These are phyloP conservation scores for Astropecten irregularis DNA, from an alignment of 53 echinoderm and acorn worm species.

Conservation along the genomic window DNA sequence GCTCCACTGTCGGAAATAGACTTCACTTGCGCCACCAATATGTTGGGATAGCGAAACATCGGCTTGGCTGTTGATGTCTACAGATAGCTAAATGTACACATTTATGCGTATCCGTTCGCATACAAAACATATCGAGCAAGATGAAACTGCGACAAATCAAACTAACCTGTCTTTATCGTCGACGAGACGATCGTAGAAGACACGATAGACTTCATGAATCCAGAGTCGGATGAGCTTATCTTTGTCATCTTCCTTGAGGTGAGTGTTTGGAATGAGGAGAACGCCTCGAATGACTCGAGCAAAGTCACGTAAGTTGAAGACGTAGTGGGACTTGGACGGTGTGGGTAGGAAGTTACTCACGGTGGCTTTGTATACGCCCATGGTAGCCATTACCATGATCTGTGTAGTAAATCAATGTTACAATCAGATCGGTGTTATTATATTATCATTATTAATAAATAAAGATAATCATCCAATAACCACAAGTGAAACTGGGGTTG, in stretches of 20 bases:
- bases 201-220: constrained; percentile 98
- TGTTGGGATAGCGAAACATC: too few relatives aligned
- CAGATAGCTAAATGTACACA: too few relatives aligned
- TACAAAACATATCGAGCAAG: too few relatives aligned
- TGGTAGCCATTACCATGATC: constrained; percentile 96
- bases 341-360: constrained; percentile 95
- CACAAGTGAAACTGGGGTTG: too few relatives aligned
- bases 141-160: too few relatives aligned
- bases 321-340: constrained; percentile 98
- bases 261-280: constrained; percentile 79
- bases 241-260: constrained; percentile 91
- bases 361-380: constrained; percentile 96
- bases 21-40: too few relatives aligned
- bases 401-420: constrained; percentile 18
- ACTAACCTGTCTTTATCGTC: constrained; percentile 73
- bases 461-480: too few relatives aligned
- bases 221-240: constrained; percentile 97
- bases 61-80: too few relatives aligned
- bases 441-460: too few relatives aligned
- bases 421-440: neutral
- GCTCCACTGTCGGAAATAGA: too few relatives aligned
- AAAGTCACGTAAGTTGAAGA: constrained; percentile 99
- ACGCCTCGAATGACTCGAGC: constrained; percentile 97
- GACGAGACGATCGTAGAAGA: constrained; percentile 73
- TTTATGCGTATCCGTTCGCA: too few relatives aligned